Conservation (phyloP, 2,888 invertebrate genomes). For the Drosophila maculinotata region DNA sequence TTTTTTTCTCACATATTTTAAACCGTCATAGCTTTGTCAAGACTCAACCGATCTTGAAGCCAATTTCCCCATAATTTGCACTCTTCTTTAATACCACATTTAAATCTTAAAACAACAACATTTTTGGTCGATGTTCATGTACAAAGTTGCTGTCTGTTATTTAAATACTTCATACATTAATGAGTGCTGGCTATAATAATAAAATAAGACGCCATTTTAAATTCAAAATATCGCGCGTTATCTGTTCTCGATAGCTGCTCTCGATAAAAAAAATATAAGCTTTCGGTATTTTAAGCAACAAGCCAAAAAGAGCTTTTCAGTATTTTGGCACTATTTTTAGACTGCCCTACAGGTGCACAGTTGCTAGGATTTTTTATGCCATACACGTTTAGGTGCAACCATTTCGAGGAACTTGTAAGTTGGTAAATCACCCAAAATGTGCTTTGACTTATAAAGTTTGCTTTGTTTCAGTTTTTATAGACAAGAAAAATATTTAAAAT, state of each 20-base stretch:
- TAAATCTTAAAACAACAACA: too few relatives aligned
- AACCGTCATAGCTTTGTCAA: too few relatives aligned
- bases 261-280: constrained; percentile 41
- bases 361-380: constrained; percentile 17
- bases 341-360: constrained; percentile 3
- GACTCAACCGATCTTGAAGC: too few relatives aligned
- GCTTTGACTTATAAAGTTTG: neutral
- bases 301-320: neutral
- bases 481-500: neutral
- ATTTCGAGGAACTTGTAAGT: constrained; percentile 5
- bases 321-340: constrained; percentile 8
- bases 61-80: too few relatives aligned
- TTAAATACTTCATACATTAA: too few relatives aligned
- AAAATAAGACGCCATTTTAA: neutral
- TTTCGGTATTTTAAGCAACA: constrained; percentile 1
- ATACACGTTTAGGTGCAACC: neutral
- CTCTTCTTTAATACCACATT: too few relatives aligned
- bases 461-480: constrained; percentile 9
- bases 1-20: too few relatives aligned
- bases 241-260: constrained; percentile 25
- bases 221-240: neutral
- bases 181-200: too few relatives aligned
- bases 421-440: constrained; percentile 1
- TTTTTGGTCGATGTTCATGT: too few relatives aligned
- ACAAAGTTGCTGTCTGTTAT: too few relatives aligned